Evolutionary conservation across 2,888 invertebrate genomes (phyloP).

Genomic region (Oscheius sp.): DNA sequence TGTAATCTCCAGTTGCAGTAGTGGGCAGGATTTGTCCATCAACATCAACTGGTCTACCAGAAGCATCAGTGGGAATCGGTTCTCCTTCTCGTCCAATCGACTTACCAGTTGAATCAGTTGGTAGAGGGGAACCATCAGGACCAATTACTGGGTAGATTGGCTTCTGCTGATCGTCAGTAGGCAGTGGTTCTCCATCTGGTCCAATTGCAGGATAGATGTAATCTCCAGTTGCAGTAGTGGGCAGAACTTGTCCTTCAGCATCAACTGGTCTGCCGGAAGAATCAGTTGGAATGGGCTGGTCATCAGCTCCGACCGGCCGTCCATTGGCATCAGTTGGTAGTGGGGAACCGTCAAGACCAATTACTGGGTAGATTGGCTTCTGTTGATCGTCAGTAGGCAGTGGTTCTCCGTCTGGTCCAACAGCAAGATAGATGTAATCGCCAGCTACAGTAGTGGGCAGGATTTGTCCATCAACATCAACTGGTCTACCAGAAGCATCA

Average conservation of each 20-base stretch:
- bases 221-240: constrained; percentile 44
- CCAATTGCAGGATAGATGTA: constrained; percentile 40
- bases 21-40: constrained; percentile 49
- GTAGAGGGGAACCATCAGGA: constrained; percentile 41
- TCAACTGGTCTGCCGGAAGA: constrained; percentile 41
- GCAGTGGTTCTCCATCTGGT: constrained; percentile 33
- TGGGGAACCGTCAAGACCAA: constrained; percentile 50
- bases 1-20: constrained; percentile 56
- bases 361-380: constrained; percentile 49
- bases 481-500: constrained; percentile 46
- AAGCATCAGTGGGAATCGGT: constrained; percentile 43
- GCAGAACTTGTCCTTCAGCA: constrained; percentile 31
- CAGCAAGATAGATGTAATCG: constrained; percentile 43
- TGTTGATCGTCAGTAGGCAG: constrained; percentile 51
- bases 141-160: constrained; percentile 55
- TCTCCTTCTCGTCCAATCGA: constrained; percentile 45
- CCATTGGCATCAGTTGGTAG: constrained; percentile 51
- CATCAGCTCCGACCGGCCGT: constrained; percentile 37
- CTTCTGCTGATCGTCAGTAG: constrained; percentile 40
- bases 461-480: constrained; percentile 50
- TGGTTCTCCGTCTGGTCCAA: constrained; percentile 20
- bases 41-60: constrained; percentile 48
- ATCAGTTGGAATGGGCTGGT: constrained; percentile 38
- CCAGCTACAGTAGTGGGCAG: constrained; percentile 53
- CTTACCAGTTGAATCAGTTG: constrained; percentile 43